phyloP scores from a whole-genome alignment of 2,797 vertebrate species.

The Lycodopsis pacificus region DNA sequence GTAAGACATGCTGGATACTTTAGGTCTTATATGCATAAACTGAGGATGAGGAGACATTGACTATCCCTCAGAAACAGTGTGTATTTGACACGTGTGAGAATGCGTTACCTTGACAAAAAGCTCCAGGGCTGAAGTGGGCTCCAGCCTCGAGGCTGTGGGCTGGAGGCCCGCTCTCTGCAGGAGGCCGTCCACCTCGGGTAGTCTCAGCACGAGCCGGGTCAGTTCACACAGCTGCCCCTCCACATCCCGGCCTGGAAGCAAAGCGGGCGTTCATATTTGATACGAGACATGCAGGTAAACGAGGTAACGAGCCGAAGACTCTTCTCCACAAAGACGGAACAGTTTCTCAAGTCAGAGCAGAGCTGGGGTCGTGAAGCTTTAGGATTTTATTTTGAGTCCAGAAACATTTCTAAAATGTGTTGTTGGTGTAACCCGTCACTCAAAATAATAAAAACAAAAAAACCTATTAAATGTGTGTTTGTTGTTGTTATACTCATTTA shows the following conservation, averaged over 20 bases:
- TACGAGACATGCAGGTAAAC: neutral
- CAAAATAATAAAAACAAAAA: neutral
- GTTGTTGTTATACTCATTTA: neutral
- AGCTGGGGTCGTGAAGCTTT: neutral
- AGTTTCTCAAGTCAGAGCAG: neutral
- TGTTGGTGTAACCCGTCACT: neutral
- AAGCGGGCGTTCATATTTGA: conserved; percentile 3
- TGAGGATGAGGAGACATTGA: neutral
- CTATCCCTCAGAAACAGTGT: neutral
- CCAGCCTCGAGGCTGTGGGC: conserved; percentile 76
- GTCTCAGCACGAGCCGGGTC: conserved; percentile 91
- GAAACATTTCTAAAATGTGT: neutral
- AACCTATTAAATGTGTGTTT: neutral
- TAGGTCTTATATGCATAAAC: neutral
- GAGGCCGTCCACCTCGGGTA: conserved; percentile 91
- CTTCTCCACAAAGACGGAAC: neutral
- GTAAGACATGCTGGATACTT: neutral
- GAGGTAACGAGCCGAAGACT: neutral
- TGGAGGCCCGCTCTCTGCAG: conserved; percentile 85
- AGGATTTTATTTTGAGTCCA: neutral
- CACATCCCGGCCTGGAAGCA: conserved; percentile 83
- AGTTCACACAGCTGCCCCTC: conserved; percentile 91
- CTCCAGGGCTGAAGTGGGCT: conserved; percentile 86
- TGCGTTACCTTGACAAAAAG: conserved; percentile 92
- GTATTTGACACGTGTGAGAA: conserved; percentile 4